phyloP scores from a whole-genome alignment of 2,888 invertebrate genomes.

The Hemicrepidius hirtus region DNA sequence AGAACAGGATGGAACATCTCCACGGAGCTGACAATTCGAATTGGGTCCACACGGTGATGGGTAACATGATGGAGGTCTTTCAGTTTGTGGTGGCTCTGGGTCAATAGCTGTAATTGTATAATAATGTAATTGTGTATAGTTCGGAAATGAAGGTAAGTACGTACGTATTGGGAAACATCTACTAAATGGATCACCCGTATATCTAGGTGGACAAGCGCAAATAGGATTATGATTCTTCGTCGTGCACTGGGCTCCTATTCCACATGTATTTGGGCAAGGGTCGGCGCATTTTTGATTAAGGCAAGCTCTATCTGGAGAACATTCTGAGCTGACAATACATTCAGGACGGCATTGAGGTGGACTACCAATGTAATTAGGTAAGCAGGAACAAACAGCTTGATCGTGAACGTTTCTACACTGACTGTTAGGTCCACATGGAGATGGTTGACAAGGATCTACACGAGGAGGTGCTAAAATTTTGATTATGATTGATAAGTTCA shows the following conservation, averaged over 20 bases:
- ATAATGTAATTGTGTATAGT: neutral
- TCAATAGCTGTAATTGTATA: slow-evolving; percentile 58
- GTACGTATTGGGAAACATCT: slow-evolving; percentile 83
- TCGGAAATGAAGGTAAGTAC: slow-evolving; percentile 62
- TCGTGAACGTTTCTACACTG: slow-evolving; percentile 86
- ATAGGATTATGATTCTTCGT: slow-evolving; percentile 91
- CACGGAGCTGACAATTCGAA: slow-evolving; percentile 84
- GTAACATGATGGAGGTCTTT: slow-evolving; percentile 83
- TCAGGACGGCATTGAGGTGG: slow-evolving; percentile 90
- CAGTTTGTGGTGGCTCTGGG: slow-evolving; percentile 72
- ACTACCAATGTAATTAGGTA: slow-evolving; percentile 84
- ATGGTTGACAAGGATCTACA: slow-evolving; percentile 85
- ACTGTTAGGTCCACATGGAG: slow-evolving; percentile 92
- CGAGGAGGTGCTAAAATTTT: slow-evolving; percentile 70
- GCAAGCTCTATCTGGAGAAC: slow-evolving; percentile 87
- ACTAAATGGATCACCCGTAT: slow-evolving; percentile 90
- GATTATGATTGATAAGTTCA: neutral
- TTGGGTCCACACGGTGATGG: slow-evolving; percentile 92
- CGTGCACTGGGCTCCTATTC: slow-evolving; percentile 88
- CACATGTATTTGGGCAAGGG: slow-evolving; percentile 92
- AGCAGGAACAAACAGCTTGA: slow-evolving; percentile 90
- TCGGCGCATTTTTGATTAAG: slow-evolving; percentile 90
- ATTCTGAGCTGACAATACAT: slow-evolving; percentile 91
- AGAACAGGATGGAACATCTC: slow-evolving; percentile 85
- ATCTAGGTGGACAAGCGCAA: slow-evolving; percentile 89